phyloP scores from a whole-genome alignment of 2,888 invertebrate species.

The Ophioninae sp. region DNA sequence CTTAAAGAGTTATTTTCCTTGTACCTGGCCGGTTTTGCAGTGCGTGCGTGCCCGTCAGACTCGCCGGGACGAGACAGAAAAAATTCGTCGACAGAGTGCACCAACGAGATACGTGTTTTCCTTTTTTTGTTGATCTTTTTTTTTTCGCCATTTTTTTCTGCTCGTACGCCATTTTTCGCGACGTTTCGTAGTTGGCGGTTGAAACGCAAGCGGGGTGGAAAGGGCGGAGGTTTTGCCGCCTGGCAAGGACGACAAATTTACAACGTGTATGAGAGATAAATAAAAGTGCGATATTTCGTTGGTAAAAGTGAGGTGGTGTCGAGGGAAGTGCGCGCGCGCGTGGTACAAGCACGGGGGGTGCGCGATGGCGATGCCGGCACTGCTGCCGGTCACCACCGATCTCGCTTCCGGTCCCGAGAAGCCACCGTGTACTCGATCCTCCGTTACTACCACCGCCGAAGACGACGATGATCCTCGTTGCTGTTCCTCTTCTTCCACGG shows the following conservation, averaged over 20 bases:
- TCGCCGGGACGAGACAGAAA: constrained; percentile 10
- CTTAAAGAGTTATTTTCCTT: constrained; percentile 33
- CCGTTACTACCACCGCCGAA: constrained; percentile 1
- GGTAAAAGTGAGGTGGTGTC: not conserved
- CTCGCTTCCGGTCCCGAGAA: constrained; percentile 69
- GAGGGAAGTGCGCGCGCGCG: constrained; percentile 54
- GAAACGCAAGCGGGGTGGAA: not conserved
- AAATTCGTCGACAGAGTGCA: not conserved
- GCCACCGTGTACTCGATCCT: constrained; percentile 17
- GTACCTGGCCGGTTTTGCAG: constrained; percentile 42
- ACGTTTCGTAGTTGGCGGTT: not conserved
- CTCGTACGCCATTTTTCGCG: not conserved
- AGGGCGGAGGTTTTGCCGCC: not conserved
- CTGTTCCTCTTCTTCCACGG: not conserved
- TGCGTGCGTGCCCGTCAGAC: constrained; percentile 41
- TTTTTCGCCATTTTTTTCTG: not conserved
- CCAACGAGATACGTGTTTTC: not conserved
- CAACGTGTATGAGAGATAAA: not conserved
- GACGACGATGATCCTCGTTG: constrained; percentile 15
- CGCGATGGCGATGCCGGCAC: constrained; percentile 78
- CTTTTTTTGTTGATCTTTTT: not conserved
- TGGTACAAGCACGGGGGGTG: constrained; percentile 68
- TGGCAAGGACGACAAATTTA: not conserved
- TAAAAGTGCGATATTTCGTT: not conserved
- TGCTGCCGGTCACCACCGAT: constrained; percentile 73